A percentile compares a stretch with the other conserved stretches of the same genome.
These are phyloP conservation scores for Pterobdella sp. DNA, from an alignment of 2,888 invertebrate species.

Conservation along the genomic window DNA sequence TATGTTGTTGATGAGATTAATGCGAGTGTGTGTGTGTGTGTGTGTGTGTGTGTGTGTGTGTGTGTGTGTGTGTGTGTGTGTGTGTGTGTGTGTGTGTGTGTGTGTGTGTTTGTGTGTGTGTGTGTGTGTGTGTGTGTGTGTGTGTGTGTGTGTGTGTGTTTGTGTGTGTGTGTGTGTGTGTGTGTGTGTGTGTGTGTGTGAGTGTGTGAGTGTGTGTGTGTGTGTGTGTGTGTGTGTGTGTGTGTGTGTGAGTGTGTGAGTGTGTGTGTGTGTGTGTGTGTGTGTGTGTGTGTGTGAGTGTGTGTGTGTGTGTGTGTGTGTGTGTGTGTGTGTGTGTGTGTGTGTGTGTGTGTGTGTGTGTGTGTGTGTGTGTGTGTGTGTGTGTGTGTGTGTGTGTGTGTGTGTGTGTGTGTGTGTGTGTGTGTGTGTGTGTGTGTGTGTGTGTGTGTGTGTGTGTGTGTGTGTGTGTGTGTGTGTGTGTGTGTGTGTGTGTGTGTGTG, in stretches of 20 bases:
- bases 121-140: slow-evolving; percentile 90
- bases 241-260: background rate
- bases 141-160: slow-evolving; percentile 68
- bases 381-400: slow-evolving; percentile 55
- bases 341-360: slow-evolving; percentile 81
- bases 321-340: slow-evolving; percentile 57
- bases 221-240: slow-evolving; percentile 64
- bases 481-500: slow-evolving; percentile 38
- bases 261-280: slow-evolving; percentile 81
- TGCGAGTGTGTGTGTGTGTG: slow-evolving; percentile 73
- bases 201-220: slow-evolving; percentile 91
- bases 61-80: slow-evolving; percentile 72
- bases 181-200: slow-evolving; percentile 81
- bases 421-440: slow-evolving; percentile 33
- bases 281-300: slow-evolving; percentile 88
- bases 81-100: slow-evolving; percentile 3
- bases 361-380: slow-evolving; percentile 91
- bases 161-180: background rate
- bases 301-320: slow-evolving; percentile 60
- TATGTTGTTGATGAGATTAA: background rate
- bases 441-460: slow-evolving; percentile 37
- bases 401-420: slow-evolving; percentile 7
- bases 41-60: slow-evolving; percentile 89
- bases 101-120: slow-evolving; percentile 76
- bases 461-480: slow-evolving; percentile 36